phyloP scores from a whole-genome alignment of 2,113 vertebrate species.

The Hippocampus zosterae region DNA sequence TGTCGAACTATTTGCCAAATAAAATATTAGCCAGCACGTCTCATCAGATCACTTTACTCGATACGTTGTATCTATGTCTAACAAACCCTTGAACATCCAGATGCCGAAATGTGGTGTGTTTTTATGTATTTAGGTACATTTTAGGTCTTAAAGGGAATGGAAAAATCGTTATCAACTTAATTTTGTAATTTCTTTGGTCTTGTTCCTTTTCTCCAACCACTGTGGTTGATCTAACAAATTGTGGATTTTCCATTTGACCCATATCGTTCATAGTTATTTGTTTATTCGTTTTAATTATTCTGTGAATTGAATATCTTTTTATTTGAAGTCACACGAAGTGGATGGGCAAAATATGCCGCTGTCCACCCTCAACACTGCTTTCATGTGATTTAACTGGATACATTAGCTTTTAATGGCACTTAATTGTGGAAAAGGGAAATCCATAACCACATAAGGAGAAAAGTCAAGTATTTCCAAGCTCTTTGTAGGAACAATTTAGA shows the following conservation, averaged over 20 bases:
- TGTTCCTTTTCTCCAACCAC: not conserved
- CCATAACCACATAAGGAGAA: slow-evolving; percentile 76
- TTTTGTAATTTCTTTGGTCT: not conserved
- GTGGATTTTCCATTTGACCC: not conserved
- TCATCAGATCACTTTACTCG: not conserved
- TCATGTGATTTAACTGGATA: slow-evolving; percentile 69
- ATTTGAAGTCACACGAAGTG: slow-evolving; percentile 13
- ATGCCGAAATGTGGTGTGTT: not conserved
- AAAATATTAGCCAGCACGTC: not conserved
- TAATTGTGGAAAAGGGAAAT: slow-evolving; percentile 74
- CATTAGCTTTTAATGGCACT: slow-evolving; percentile 77
- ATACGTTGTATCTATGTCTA: not conserved
- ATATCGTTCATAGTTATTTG: not conserved
- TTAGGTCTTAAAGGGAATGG: not conserved
- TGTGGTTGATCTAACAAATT: not conserved
- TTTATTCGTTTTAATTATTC: slow-evolving; percentile 2
- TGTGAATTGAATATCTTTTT: slow-evolving; percentile 16
- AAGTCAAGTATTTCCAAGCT: slow-evolving; percentile 81
- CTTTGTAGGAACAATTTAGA: slow-evolving; percentile 80
- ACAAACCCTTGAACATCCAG: not conserved
- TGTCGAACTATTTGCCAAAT: not conserved
- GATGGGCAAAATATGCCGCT: slow-evolving; percentile 29
- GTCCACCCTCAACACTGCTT: slow-evolving; percentile 52
- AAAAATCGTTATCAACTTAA: not conserved
- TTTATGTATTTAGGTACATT: no score